phyloP scores from a whole-genome alignment of 2,797 vertebrate species.

The Macropodus opercularis region DNA sequence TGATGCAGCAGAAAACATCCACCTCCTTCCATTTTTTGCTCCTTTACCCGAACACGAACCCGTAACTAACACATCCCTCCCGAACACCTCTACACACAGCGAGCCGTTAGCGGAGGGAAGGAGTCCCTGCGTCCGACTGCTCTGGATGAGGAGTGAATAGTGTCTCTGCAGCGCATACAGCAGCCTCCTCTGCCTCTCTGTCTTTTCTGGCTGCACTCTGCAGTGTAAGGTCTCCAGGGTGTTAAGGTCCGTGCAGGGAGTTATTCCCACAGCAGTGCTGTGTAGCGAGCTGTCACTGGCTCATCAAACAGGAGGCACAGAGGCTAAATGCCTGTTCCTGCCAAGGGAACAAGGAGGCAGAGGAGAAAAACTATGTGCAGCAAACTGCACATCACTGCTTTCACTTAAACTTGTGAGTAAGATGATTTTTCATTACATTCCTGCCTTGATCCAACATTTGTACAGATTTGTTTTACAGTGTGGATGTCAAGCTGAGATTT shows the following conservation, averaged over 20 bases:
- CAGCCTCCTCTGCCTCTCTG: constrained; percentile 19
- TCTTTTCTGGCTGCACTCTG: constrained; percentile 47
- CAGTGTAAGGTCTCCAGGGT: constrained; percentile 50
- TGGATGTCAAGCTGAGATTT: neutral
- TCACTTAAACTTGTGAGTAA: constrained; percentile 3
- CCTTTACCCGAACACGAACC: constrained; percentile 16
- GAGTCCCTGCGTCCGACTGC: neutral
- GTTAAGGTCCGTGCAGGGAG: constrained; percentile 50
- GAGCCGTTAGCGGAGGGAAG: constrained; percentile 23
- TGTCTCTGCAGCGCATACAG: constrained; percentile 21
- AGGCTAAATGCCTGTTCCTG: constrained; percentile 66
- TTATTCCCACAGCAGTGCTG: constrained; percentile 59
- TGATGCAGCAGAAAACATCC: constrained; percentile 39
- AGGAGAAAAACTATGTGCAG: constrained; percentile 36
- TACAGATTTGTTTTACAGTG: neutral
- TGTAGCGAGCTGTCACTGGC: constrained; percentile 54
- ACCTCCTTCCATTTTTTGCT: constrained; percentile 7
- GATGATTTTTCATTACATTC: neutral
- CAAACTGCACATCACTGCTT: constrained; percentile 34
- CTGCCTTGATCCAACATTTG: neutral
- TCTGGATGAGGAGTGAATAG: constrained; percentile 25
- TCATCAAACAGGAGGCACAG: constrained; percentile 60
- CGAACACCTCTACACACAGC: constrained; percentile 30
- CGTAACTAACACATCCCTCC: constrained; percentile 29
- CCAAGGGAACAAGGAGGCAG: constrained; percentile 45